Conservation (phyloP, 2,797 vertebrate species). For the Psittacula echo region DNA sequence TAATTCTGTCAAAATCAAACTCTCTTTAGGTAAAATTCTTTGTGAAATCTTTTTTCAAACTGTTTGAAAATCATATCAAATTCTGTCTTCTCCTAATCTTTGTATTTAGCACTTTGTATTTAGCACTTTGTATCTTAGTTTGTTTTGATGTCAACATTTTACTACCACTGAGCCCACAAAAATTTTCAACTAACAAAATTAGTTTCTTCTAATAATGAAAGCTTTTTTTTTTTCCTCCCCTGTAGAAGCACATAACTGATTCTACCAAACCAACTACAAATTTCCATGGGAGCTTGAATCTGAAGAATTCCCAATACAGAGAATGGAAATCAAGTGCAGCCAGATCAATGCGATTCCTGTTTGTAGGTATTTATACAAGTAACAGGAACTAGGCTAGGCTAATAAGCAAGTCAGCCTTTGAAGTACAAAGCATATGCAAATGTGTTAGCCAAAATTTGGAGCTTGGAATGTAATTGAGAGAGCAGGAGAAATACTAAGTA, state of each 20-base stretch:
- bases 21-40: not conserved
- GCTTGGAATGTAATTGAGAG: constrained; percentile 58
- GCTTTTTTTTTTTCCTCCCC: not conserved
- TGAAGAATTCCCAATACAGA: constrained; percentile 41
- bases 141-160: constrained; percentile 2
- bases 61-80: not conserved
- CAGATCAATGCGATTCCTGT: constrained; percentile 51
- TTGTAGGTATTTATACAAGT: constrained; percentile 54
- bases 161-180: not conserved
- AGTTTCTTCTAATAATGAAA: not conserved
- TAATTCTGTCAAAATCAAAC: not conserved
- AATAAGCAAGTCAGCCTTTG: constrained; percentile 70
- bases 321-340: constrained; percentile 36
- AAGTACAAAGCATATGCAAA: constrained; percentile 71
- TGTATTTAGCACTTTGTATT: not conserved
- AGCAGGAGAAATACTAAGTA: constrained; percentile 46
- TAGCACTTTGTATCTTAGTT: not conserved
- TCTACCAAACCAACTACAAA: not conserved
- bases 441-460: constrained; percentile 46
- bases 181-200: not conserved
- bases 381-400: constrained; percentile 66
- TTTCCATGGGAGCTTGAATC: constrained; percentile 4
- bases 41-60: not conserved
- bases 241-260: not conserved
- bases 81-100: not conserved